Evolutionary conservation across 1,140 invertebrate genomes (phyloP).

Genomic region (Macrocentrus cingulum): DNA sequence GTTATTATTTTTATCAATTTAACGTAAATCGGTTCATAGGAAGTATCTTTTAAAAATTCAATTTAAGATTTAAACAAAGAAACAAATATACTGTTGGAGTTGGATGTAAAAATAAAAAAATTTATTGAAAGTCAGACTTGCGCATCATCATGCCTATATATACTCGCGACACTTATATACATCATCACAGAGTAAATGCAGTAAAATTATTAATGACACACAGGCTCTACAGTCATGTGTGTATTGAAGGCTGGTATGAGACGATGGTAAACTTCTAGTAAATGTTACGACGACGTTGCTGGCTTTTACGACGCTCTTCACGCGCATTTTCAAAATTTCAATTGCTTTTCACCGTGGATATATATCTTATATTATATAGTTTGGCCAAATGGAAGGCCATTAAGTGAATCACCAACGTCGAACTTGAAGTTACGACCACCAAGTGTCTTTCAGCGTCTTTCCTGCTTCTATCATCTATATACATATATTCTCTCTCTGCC

Average conservation of each 20-base stretch:
- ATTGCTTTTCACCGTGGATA: background rate
- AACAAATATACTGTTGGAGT: no score
- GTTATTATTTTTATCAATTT: no score
- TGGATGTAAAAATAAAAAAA: no score
- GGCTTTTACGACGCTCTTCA: conserved; percentile 3
- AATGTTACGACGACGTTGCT: background rate
- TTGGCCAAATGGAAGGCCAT: conserved; percentile 13
- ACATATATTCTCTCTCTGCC: background rate
- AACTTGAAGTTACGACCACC: conserved; percentile 7
- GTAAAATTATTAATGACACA: conserved; percentile 20
- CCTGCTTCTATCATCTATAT: conserved; percentile 6
- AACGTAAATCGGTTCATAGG: no score
- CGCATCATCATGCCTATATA: no score
- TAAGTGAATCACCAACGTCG: conserved; percentile 13
- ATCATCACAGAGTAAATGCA: conserved; percentile 3
- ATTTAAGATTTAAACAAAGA: no score
- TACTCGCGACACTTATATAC: background rate
- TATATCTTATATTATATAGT: background rate
- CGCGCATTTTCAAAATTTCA: conserved; percentile 9
- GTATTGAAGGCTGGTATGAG: background rate
- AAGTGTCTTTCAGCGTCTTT: conserved; percentile 17
- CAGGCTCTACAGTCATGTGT: background rate
- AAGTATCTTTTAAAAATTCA: no score
- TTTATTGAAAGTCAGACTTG: no score
- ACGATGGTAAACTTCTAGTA: background rate